Evolutionary conservation across 30 jellyfish, hydroid and myxozoan species (phyloP).

Genomic region (Pelagia noctiluca): DNA sequence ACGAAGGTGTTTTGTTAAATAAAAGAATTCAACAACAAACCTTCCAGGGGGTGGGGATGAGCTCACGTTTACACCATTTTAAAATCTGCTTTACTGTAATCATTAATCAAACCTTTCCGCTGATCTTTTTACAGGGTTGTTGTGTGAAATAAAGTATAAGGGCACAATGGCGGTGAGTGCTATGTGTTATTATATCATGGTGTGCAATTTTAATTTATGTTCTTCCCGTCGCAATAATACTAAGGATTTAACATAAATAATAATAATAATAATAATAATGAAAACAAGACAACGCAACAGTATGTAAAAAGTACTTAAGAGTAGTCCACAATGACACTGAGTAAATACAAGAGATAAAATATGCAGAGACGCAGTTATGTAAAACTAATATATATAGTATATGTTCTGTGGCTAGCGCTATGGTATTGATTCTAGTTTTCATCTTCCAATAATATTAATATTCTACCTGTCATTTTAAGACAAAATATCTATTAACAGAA

Average conservation of each 20-base stretch:
- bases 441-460: not conserved
- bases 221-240: not conserved
- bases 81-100: too few species aligned
- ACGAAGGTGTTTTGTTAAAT: too few species aligned
- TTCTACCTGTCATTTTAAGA: not conserved
- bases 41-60: too few species aligned
- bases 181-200: not conserved
- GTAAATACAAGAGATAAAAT: not conserved
- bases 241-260: not conserved
- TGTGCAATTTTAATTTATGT: not conserved
- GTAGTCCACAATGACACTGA: conserved; percentile 2
- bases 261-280: too few species aligned
- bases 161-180: conserved; percentile 8
- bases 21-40: too few species aligned
- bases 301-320: not conserved
- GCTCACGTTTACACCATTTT: too few species aligned
- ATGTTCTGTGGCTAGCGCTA: conserved; percentile 4
- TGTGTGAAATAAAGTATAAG: not conserved
- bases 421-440: not conserved
- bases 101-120: too few species aligned
- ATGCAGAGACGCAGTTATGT: not conserved
- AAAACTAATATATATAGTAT: not conserved
- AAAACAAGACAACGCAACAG: not conserved
- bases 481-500: not conserved
- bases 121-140: too few species aligned